phyloP scores from a whole-genome alignment of 2,888 invertebrate genomes.

The Linhomoeus sp. region DNA sequence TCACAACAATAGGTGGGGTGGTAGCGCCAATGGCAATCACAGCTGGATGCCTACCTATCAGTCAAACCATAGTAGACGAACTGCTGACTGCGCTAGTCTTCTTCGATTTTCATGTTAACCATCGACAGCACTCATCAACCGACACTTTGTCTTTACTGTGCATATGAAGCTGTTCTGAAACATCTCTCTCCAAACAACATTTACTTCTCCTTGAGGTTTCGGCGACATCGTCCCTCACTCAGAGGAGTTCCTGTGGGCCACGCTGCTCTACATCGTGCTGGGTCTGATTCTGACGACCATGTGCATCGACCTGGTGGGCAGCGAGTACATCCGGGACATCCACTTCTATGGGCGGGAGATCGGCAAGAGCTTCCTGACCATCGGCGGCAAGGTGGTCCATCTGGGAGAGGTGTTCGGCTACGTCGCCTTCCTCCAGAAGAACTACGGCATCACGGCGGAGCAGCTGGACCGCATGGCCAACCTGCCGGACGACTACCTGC shows the following conservation, averaged over 20 bases:
- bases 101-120: too few species aligned
- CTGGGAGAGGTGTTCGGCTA: conserved; percentile 27
- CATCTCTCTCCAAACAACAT: too few species aligned
- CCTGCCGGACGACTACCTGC: conserved; percentile 25
- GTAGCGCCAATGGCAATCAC: too few species aligned
- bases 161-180: too few species aligned
- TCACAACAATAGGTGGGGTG: conserved; percentile 24
- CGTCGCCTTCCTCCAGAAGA: conserved; percentile 27
- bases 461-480: conserved; percentile 25
- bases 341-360: conserved; percentile 27
- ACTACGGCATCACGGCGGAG: conserved; percentile 26
- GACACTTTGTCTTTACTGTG: too few species aligned
- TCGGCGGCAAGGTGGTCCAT: conserved; percentile 27
- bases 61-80: too few species aligned
- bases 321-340: conserved; percentile 27
- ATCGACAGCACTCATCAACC: too few species aligned
- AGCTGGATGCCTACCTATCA: too few species aligned
- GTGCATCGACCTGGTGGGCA: conserved; percentile 23
- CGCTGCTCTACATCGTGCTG: conserved; percentile 24
- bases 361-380: conserved; percentile 22
- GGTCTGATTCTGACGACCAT: conserved; percentile 27
- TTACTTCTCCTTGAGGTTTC: conserved; percentile 18
- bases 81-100: too few species aligned
- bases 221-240: conserved; percentile 27
- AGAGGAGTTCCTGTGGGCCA: conserved; percentile 22